phyloP scores from a whole-genome alignment of 2,113 vertebrate genomes.

The Ginglymostoma cirratum region DNA sequence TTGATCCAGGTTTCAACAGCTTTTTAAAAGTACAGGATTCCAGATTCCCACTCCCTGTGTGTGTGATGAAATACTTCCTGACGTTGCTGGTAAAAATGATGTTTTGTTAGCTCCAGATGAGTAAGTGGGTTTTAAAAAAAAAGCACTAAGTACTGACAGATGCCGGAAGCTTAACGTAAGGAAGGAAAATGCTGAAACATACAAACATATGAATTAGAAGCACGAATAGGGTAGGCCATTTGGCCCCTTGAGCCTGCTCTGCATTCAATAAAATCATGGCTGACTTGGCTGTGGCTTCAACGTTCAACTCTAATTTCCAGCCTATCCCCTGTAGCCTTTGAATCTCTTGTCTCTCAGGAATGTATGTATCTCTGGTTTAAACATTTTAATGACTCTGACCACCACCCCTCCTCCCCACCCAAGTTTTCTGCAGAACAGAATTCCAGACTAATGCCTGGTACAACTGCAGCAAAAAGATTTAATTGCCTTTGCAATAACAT shows the following conservation, averaged over 20 bases:
- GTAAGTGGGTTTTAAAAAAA: background rate
- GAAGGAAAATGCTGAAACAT: background rate
- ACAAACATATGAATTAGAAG: background rate
- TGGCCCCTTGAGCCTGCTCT: background rate
- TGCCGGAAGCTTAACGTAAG: background rate
- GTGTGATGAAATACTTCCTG: background rate
- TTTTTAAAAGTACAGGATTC: background rate
- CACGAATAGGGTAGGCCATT: background rate
- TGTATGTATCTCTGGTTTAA: background rate
- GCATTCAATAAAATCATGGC: background rate
- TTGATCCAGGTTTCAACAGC: background rate
- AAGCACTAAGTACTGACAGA: background rate
- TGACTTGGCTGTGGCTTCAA: background rate
- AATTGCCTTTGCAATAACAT: background rate
- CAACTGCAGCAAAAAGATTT: background rate
- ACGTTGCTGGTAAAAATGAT: background rate
- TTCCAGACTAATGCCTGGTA: background rate
- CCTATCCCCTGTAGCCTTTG: background rate
- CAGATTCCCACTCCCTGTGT: background rate
- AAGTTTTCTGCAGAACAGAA: background rate
- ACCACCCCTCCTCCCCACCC: no score
- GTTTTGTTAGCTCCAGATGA: background rate
- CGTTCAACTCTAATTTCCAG: background rate
- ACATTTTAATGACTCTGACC: background rate
- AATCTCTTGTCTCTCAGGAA: background rate